These are phyloP conservation scores for Reticulitermes speratus DNA, from an alignment of 1,140 invertebrate species.

Conservation along the genomic window DNA sequence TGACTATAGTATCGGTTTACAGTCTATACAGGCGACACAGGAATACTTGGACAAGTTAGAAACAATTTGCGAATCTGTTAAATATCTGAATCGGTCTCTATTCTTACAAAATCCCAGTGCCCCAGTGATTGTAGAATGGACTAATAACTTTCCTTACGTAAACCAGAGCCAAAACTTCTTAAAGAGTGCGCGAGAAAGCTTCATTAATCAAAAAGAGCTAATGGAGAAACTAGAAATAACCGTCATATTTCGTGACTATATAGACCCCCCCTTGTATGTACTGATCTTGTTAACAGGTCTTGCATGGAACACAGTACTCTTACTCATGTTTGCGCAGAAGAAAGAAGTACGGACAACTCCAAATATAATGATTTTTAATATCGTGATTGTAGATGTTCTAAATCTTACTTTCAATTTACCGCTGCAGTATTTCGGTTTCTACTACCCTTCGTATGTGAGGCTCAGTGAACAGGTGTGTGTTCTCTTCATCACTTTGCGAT, in stretches of 20 bases:
- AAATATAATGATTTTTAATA: background rate
- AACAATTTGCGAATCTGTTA: background rate
- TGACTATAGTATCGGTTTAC: background rate
- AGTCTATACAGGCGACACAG: background rate
- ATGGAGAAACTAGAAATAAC: background rate
- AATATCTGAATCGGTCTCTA: background rate
- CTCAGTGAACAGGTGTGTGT: background rate
- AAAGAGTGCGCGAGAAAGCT: background rate
- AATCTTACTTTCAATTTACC: background rate
- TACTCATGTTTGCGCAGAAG: background rate
- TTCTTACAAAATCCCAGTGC: background rate
- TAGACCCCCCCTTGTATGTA: background rate
- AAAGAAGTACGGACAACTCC: background rate
- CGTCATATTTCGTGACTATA: background rate
- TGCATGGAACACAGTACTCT: background rate
- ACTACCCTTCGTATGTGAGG: background rate
- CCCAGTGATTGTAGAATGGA: background rate
- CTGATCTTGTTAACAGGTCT: background rate
- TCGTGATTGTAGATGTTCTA: background rate
- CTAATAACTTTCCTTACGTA: background rate
- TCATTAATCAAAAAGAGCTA: background rate
- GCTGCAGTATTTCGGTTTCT: background rate
- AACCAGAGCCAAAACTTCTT: background rate
- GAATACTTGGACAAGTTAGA: background rate
- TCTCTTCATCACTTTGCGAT: background rate